phyloP scores from a whole-genome alignment of 2,888 invertebrate genomes.

The Sclerodermus sp. region DNA sequence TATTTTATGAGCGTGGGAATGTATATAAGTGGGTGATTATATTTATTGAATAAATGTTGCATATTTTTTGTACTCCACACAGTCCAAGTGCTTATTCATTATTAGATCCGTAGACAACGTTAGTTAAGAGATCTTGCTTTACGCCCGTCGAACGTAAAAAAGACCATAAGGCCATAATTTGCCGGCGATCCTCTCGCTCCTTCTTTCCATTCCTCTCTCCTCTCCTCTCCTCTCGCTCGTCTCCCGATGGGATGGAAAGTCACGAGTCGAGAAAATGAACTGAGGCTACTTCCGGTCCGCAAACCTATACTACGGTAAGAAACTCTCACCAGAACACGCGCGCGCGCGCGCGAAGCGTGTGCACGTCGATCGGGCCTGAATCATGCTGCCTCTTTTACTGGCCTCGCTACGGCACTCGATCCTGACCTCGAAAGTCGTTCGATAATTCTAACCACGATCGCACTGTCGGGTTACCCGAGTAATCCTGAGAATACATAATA shows the following conservation, averaged over 20 bases:
- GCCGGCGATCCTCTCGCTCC: neutral
- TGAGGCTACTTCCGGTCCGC: constrained; percentile 36
- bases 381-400: neutral
- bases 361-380: constrained; percentile 4
- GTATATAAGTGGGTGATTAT: constrained; percentile 30
- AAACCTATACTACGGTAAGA: constrained; percentile 11
- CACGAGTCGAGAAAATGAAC: constrained; percentile 31
- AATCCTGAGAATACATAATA: constrained; percentile 41
- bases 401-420: constrained; percentile 27
- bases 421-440: constrained; percentile 51
- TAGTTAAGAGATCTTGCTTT: neutral
- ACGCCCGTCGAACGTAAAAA: neutral
- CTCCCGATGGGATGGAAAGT: constrained; percentile 26
- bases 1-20: constrained; percentile 13
- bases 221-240: neutral
- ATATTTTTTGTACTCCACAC: neutral
- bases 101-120: neutral
- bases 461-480: constrained; percentile 31
- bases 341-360: constrained; percentile 1
- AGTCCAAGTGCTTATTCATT: constrained; percentile 8
- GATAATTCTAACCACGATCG: constrained; percentile 44
- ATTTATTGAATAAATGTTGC: neutral
- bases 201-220: neutral
- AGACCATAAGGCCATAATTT: neutral
- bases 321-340: constrained; percentile 34